These are phyloP conservation scores for Plutomurus gul DNA, from an alignment of 1,140 invertebrate species.

Conservation along the genomic window DNA sequence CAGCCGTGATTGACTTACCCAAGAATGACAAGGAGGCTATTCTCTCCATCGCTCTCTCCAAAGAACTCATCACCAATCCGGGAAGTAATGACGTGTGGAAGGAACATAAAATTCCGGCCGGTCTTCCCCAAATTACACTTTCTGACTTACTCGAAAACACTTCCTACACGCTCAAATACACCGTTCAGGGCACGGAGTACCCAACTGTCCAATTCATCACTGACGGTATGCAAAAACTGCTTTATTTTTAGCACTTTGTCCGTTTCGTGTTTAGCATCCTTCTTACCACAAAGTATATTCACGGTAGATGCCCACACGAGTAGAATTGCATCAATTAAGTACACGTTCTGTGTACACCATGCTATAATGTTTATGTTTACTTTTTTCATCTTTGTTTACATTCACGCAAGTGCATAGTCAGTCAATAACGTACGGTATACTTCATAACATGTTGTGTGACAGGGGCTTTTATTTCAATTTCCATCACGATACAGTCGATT, in stretches of 20 bases:
- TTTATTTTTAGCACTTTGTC: background rate
- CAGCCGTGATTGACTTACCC: conserved; percentile 53
- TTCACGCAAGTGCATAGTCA: no score
- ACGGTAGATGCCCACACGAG: no score
- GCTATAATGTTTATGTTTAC: no score
- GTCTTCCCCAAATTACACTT: conserved; percentile 48
- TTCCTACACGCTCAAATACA: conserved; percentile 55
- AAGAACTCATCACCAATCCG: conserved; percentile 47
- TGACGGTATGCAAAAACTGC: conserved; percentile 31
- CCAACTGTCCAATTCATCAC: conserved; percentile 48
- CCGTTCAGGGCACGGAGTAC: conserved; percentile 38
- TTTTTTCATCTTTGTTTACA: no score
- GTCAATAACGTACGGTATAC: no score
- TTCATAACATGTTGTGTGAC: no score
- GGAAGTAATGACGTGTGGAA: conserved; percentile 43
- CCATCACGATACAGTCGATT: no score
- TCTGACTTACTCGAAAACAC: conserved; percentile 51
- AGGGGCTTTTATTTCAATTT: no score
- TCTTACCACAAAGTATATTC: background rate
- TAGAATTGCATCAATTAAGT: no score
- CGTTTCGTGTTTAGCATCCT: no score
- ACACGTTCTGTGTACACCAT: no score
- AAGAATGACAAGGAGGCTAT: conserved; percentile 50
- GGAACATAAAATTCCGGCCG: conserved; percentile 48
- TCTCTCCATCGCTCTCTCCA: conserved; percentile 49